phyloP scores from a whole-genome alignment of 2,113 vertebrate species.

The Australoheros scitulus region DNA sequence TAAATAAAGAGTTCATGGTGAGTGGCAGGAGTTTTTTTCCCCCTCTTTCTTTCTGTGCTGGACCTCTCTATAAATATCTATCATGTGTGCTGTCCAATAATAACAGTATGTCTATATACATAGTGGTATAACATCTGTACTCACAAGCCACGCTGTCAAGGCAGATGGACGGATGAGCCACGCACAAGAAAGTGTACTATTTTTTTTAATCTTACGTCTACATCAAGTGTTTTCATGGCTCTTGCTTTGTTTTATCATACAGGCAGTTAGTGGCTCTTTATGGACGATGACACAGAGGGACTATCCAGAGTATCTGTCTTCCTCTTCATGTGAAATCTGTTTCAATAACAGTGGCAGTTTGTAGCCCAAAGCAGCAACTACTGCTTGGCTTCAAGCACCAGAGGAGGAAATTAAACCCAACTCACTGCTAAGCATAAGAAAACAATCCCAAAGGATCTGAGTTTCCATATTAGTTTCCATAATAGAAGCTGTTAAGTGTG shows the following conservation, averaged over 20 bases:
- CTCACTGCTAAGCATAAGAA: constrained; percentile 11
- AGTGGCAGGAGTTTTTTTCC: not conserved
- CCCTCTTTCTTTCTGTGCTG: not conserved
- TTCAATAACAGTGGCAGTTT: constrained; percentile 6
- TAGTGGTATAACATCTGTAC: not conserved
- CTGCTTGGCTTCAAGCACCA: constrained; percentile 19
- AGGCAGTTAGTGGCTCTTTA: not conserved
- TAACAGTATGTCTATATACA: not conserved
- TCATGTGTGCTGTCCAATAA: not conserved
- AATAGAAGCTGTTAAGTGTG: constrained; percentile 26
- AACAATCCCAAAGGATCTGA: constrained; percentile 43
- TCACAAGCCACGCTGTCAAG: not conserved
- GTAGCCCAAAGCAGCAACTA: constrained; percentile 26
- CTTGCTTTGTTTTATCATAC: not conserved
- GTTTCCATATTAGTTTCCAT: constrained; percentile 60
- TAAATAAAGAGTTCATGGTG: constrained; percentile 1
- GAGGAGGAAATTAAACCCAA: constrained; percentile 29
- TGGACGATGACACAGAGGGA: no score
- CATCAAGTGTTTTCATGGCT: not conserved
- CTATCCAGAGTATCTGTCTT: not conserved
- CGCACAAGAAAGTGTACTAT: not conserved
- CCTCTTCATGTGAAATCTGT: not conserved
- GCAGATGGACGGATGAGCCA: not conserved
- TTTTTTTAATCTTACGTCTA: not conserved
- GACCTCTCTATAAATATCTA: constrained; percentile 40